Base-by-base conservation (phyloP, 2,888 invertebrate genomes). In the Tetrapedia diversipes region DNA sequence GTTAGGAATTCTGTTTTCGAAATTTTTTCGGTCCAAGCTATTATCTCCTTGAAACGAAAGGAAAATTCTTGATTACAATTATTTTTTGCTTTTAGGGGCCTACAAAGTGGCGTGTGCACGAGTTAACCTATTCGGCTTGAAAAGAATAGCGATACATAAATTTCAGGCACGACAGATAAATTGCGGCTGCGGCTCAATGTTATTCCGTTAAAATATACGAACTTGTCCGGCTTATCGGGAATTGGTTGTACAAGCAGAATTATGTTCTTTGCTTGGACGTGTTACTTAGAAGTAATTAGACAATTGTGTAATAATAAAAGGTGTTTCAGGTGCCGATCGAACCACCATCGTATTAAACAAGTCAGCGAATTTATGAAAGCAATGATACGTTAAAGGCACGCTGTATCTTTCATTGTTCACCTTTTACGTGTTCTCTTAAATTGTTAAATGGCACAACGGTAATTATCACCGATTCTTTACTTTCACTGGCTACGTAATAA, bases 111-210 rank as follows among this genome's bases (percentile, higher is more conserved):
- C 32, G 7, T 16, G 27, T n/a, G 1, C 2, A 34, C 14, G 22
- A 7, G n/a, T 19, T 32, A 53, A 34, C 10, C 3, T 7, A 32
- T 45, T 39, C 27, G 8, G 19, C 19, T n/a, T 29, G 27, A n/a
- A 64, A 19, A 19, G n/a, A 64, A 10, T 10, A 10, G 4, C 10
- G 63, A 53, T 64, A 51, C 51, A 51, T 37, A 63, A 59, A 43
- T 59, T 59, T 29, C 41, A 6, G 29, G 14, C 19, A 4, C 43
- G 54, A 34, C 34, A 43, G 22, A 54, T 45, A 47, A 57, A 45
- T 45, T 27, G 4, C 34, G 14, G 14, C 29, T 45, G 34, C 39
- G 37, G 27, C 37, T 64, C 53, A 43, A 64, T 64, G 64, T 41
- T 64, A 54, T n/a, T n/a, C 22, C n/a, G 41, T n/a, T 41, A 22